Percentiles rank a stretch among this genome's conserved stretches.
phyloP scores from a whole-genome alignment of 2,888 invertebrate genomes.

The Byasa hedistus region DNA sequence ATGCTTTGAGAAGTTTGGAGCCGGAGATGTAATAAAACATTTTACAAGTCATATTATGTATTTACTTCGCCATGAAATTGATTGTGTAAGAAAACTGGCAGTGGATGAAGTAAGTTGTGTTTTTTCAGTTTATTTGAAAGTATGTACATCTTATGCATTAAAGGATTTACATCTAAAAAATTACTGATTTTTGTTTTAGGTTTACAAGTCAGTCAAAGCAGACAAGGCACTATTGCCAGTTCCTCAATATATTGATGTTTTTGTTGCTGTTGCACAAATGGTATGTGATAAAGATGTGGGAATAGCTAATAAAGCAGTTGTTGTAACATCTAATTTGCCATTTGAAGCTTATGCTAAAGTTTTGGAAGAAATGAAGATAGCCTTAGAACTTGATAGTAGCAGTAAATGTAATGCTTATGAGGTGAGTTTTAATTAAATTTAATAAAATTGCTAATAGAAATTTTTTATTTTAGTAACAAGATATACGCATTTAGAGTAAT shows the following conservation, averaged over 20 bases:
- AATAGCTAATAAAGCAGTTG: slow-evolving; percentile 81
- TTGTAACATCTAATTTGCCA: slow-evolving; percentile 75
- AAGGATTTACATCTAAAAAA: background rate
- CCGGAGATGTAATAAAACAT: slow-evolving; percentile 80
- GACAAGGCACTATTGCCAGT: slow-evolving; percentile 59
- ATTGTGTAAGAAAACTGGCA: slow-evolving; percentile 82
- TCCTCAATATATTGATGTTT: slow-evolving; percentile 71
- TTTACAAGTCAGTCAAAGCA: slow-evolving; percentile 54
- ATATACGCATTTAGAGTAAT: background rate
- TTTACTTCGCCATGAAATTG: slow-evolving; percentile 81
- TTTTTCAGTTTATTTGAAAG: background rate
- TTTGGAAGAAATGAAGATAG: slow-evolving; percentile 78
- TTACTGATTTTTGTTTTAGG: slow-evolving; percentile 41
- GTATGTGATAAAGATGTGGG: slow-evolving; percentile 80
- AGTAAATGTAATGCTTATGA: slow-evolving; percentile 85
- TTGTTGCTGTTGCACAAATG: slow-evolving; percentile 78
- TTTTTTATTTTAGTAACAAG: background rate
- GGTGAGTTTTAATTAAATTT: slow-evolving; percentile 55
- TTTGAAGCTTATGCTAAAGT: slow-evolving; percentile 77
- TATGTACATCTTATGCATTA: no score
- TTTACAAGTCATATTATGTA: slow-evolving; percentile 81
- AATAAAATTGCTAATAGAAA: background rate
- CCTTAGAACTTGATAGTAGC: slow-evolving; percentile 79
- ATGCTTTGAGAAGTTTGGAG: slow-evolving; percentile 82
- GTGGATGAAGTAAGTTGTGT: slow-evolving; percentile 77